Conservation (phyloP, 2,113 vertebrate genomes). For the Athene cunicularia region DNA sequence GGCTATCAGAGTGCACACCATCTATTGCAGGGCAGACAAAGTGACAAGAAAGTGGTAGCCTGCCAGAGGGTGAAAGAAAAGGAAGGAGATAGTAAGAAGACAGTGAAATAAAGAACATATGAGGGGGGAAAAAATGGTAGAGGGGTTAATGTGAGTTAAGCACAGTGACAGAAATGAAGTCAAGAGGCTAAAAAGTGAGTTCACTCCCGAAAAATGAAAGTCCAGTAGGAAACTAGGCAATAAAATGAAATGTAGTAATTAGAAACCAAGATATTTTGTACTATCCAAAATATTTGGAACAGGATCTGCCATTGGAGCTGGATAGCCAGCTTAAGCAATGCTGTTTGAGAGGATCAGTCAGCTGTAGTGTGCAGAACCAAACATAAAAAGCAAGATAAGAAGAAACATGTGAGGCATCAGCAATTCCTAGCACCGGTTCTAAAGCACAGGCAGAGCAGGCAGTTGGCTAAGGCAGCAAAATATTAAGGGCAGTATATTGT, state of each 20-base stretch:
- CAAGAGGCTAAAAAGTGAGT: background rate
- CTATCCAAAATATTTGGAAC: background rate
- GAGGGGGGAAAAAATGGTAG: background rate
- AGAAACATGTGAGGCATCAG: background rate
- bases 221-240: background rate
- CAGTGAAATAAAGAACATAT: background rate
- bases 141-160: background rate
- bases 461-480: background rate
- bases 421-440: fast-evolving
- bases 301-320: background rate
- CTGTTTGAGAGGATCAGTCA: background rate
- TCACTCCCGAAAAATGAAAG: background rate
- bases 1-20: background rate
- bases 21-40: background rate
- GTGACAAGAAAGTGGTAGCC: background rate
- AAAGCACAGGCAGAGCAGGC: background rate
- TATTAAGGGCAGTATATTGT: background rate
- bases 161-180: background rate
- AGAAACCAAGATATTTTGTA: background rate
- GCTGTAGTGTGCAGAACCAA: background rate
- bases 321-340: background rate
- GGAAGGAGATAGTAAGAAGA: background rate
- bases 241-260: background rate
- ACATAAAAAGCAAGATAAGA: background rate
- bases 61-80: background rate